Base-by-base conservation (phyloP, 2,888 invertebrate species). In the Idaea dimidiata region DNA sequence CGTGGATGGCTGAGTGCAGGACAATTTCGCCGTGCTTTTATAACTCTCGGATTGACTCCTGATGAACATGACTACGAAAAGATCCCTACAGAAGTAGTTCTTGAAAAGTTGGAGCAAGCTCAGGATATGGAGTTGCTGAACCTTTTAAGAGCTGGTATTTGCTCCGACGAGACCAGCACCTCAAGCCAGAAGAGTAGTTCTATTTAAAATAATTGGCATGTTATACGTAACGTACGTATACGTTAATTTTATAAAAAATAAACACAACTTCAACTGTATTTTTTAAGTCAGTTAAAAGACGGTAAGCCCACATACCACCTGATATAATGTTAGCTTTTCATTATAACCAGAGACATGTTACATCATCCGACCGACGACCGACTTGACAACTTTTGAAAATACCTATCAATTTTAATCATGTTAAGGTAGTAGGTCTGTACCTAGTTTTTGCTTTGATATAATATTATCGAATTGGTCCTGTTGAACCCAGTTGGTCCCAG, bases 1-100 rank as follows among this genome's bases (percentile, higher is more conserved):
- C 81, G 89, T 17, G 91, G 91, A 17, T 91, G 89, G 88, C 65
- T 92, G 56, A 86, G 77, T 63, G 69, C 79, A 17, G 87, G 86
- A n/a, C 91, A 92, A 83, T 75, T 86, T 16, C 82, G 83, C 5
- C 81, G 87, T 61, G 80, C 85, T 5, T 87, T 79, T 66, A 66
- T 69, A 17, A 88, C 88, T 0, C 67, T 91, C n/a, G 89, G 88
- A 7, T 78, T 91, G 6, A 73, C 73, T 60, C 71, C 76, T 24
- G 69, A 75, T 64, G 78, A 81, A 2, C 33, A 66, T 53, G 57
- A 77, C n/a, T 75, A 79, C 16, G 86, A 84, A 16, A 81, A 68
- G 64, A 75, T 81, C 32, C 65, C 86, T 0, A 77, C 76, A 62
- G 80, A 81, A 32, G 62, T 66, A 16, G 76, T 86, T 1, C 67